Conservation (phyloP, 2,113 vertebrate species). For the Pimephales promelas region DNA sequence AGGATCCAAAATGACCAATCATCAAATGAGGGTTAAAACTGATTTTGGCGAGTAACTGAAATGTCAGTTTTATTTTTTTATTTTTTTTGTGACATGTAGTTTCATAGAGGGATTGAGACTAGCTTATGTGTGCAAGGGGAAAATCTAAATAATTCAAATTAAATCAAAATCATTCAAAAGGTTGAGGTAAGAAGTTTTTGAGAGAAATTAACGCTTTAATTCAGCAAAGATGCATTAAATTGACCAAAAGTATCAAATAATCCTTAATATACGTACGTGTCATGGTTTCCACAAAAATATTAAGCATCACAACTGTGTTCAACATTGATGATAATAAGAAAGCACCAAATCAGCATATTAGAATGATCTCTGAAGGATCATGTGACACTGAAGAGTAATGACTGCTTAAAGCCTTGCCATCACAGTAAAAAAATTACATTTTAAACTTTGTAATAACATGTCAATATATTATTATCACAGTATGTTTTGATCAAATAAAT, state of each 20-base stretch:
- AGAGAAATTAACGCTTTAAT: background rate
- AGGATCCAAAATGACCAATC: conserved; percentile 20
- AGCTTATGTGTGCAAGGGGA: too few species aligned
- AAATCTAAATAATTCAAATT: too few species aligned
- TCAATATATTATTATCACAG: background rate
- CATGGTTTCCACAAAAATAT: background rate
- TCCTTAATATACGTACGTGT: background rate
- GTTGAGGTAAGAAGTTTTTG: background rate
- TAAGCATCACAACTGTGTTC: background rate
- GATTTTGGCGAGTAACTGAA: background rate
- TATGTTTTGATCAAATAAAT: background rate
- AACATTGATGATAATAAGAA: background rate
- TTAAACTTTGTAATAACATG: too few species aligned
- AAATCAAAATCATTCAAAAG: background rate
- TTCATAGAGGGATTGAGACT: too few species aligned
- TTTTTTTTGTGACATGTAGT: too few species aligned
- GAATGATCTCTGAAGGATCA: background rate
- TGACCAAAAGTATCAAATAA: background rate
- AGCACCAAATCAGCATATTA: background rate
- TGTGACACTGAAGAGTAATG: background rate
- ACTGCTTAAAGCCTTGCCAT: background rate
- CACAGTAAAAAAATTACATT: background rate
- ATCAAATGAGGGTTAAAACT: background rate
- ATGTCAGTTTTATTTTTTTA: too few species aligned
- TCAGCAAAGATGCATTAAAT: background rate